Evolutionary conservation across 2,797 vertebrate genomes (phyloP).

Genomic region (Bufotes viridis): DNA sequence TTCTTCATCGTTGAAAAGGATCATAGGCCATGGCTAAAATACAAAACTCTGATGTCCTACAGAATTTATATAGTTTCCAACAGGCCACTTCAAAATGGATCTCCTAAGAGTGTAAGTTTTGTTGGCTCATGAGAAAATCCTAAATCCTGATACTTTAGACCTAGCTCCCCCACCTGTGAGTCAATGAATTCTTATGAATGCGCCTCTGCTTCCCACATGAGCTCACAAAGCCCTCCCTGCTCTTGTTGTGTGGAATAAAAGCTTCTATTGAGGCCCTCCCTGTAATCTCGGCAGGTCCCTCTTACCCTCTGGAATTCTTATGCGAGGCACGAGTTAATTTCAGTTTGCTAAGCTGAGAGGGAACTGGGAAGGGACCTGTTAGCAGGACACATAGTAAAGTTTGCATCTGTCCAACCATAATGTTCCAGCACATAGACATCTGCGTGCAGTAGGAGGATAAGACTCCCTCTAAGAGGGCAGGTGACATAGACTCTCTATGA

Average conservation of each 20-base stretch:
- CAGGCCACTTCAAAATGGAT: not conserved
- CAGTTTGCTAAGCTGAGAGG: conserved; percentile 52
- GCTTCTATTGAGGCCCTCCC: conserved; percentile 76
- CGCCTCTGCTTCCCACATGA: conserved; percentile 81
- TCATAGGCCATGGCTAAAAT: not conserved
- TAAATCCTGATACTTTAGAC: conserved; percentile 73
- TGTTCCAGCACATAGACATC: conserved; percentile 16
- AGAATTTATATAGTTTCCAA: not conserved
- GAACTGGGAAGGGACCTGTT: conserved; percentile 48
- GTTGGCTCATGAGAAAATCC: conserved; percentile 77
- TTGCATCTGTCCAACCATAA: conserved; percentile 23
- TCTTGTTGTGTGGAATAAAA: conserved; percentile 76
- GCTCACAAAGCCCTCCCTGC: conserved; percentile 79
- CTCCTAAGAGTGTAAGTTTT: conserved; percentile 51
- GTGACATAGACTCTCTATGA: not conserved
- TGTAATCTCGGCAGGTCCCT: conserved; percentile 63
- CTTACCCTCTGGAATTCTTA: conserved; percentile 64
- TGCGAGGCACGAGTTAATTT: conserved; percentile 63
- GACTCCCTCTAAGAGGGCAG: conserved; percentile 3
- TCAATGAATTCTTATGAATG: conserved; percentile 81
- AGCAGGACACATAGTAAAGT: conserved; percentile 43
- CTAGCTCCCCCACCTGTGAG: conserved; percentile 83
- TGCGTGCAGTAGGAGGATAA: conserved; percentile 2
- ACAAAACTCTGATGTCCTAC: not conserved
- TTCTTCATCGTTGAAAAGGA: not conserved